Base-by-base conservation (phyloP, 2,113 vertebrate genomes). In the Pandion haliaetus region DNA sequence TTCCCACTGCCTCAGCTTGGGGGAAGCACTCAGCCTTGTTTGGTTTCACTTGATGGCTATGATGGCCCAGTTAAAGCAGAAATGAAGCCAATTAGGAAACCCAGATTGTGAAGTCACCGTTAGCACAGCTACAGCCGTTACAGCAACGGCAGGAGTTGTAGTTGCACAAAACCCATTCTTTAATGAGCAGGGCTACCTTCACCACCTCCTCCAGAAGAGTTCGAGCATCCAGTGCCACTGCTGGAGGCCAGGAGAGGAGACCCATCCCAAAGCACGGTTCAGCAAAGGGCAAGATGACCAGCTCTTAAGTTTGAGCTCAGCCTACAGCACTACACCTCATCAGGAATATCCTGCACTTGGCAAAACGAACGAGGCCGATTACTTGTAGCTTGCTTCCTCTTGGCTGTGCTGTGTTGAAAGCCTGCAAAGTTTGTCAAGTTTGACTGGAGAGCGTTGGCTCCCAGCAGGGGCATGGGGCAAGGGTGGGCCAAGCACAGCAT, bases 61-160 rank as follows among this genome's bases (percentile, higher is more conserved):
- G 32, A 58, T 57, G 49, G 62, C 32, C 54, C 59, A 50, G 40
- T 31, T 77, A 73, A 77, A 74, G 83, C 63, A 82, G 81, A 94
- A 97, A 91, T 17, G 1, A 74, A 87, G 44, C 25, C 67, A 55
- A 2, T n/a, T 26, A 73, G 76, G 79, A 94, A 97, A 90, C 8
- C 4, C 78, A 52, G 62, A 62, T 0, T 45, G 55, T n/a, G 42
- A 76, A 79, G 88, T 49, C 65, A 44, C 52, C 1, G 0, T 71
- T 34, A 72, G 63, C 52, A 84, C 47, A 78, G 61, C 42, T 26
- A 54, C 14, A 8, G 71, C 76, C 16, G 3, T 47, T 77, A 44
- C 55, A 78, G 67, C 34, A 65, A 16, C 0, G 0, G 71, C 2
- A 0, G 44, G 49, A 83, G 58, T 1, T 31, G 17, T 0, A 18